Percentiles rank a stretch among this genome's conserved stretches.
phyloP scores from a whole-genome alignment of 2,888 invertebrate species.

The Bruchidius siliquastri region DNA sequence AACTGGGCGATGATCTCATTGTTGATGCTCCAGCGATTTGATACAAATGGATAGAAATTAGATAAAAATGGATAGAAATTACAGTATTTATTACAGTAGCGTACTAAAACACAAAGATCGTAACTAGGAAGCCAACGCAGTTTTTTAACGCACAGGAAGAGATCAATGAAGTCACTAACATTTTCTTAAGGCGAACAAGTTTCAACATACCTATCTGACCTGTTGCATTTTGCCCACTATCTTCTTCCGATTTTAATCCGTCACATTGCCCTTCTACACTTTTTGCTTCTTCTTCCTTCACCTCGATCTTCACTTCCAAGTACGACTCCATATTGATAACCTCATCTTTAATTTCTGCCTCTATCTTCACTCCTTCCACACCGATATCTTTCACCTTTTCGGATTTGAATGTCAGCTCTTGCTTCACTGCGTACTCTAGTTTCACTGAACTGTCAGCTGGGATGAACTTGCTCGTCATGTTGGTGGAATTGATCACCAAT shows the following conservation, averaged over 20 bases:
- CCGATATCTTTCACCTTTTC: slow-evolving; percentile 8
- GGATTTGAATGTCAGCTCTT: slow-evolving; percentile 14
- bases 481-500: slow-evolving; percentile 20
- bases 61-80: too few species aligned
- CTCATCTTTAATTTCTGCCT: slow-evolving; percentile 10
- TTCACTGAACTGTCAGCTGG: slow-evolving; percentile 16
- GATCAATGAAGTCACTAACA: too few species aligned
- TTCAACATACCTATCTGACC: slow-evolving; percentile 35
- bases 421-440: slow-evolving; percentile 16
- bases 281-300: slow-evolving; percentile 6
- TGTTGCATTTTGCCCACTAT: slow-evolving; percentile 41
- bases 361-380: slow-evolving; percentile 9
- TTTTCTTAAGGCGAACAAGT: slow-evolving; percentile 7
- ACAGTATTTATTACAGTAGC: too few species aligned
- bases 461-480: slow-evolving; percentile 16
- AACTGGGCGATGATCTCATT: too few species aligned
- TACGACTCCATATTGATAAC: slow-evolving; percentile 1
- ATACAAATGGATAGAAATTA: too few species aligned
- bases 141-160: too few species aligned
- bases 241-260: slow-evolving; percentile 25
- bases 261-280: not conserved
- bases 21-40: too few species aligned
- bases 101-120: too few species aligned
- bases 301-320: slow-evolving; percentile 13
- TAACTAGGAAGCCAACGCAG: too few species aligned